Evolutionary conservation across 2,888 invertebrate genomes (phyloP).

Genomic region (Macrophya annulata): DNA sequence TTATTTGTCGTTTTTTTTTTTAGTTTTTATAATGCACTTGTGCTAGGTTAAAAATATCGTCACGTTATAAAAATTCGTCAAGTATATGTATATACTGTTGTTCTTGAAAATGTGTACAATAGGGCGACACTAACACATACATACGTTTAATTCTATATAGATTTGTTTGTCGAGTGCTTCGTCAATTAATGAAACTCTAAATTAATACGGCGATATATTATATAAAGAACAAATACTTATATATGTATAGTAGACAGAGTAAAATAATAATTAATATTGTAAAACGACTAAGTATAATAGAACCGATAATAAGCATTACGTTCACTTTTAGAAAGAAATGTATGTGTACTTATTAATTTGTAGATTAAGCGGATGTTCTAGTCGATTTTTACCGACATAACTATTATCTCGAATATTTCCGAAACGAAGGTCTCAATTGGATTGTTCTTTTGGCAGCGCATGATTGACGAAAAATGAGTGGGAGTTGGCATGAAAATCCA

Average conservation of each 20-base stretch:
- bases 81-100: no score
- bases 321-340: background rate
- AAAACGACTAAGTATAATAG: background rate
- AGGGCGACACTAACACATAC: background rate
- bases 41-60: background rate
- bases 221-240: constrained; percentile 11
- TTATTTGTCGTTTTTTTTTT: background rate
- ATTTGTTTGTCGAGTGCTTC: background rate
- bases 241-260: background rate
- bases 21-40: no score
- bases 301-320: background rate
- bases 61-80: background rate
- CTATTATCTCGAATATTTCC: no score
- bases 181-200: background rate
- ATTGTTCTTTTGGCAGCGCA: no score
- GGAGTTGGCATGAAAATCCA: no score
- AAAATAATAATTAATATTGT: background rate
- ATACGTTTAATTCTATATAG: background rate
- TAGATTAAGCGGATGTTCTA: no score
- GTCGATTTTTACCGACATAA: no score
- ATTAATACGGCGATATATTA: background rate
- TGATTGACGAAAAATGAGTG: no score
- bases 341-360: background rate
- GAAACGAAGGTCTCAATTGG: no score
- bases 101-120: background rate